Conservation (phyloP, 2,888 invertebrate genomes). For the Apoda limacodes region DNA sequence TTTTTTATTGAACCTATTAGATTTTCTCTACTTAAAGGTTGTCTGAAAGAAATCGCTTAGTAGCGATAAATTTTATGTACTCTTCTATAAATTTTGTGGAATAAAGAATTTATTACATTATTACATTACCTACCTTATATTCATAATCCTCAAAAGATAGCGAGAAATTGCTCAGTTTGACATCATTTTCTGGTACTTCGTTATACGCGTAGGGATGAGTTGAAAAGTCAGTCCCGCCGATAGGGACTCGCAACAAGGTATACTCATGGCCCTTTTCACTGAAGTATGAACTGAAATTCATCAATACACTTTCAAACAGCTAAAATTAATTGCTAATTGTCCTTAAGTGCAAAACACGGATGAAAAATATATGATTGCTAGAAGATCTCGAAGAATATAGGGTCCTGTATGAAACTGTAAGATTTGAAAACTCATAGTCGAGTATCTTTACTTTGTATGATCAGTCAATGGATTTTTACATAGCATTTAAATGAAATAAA, state of each 20-base stretch:
- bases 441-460: no score
- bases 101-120: not conserved
- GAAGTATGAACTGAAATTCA: constrained; percentile 76
- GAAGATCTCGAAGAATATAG: no score
- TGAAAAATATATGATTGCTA: no score
- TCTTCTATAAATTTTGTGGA: no score
- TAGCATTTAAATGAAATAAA: no score
- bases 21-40: no score
- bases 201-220: constrained; percentile 79
- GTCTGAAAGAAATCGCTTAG: no score
- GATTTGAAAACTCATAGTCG: no score
- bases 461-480: no score
- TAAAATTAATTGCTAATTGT: not conserved
- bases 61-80: no score
- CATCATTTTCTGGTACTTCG: constrained; percentile 61
- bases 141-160: constrained; percentile 73
- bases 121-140: constrained; percentile 65
- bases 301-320: constrained; percentile 11
- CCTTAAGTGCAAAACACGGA: not conserved
- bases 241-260: constrained; percentile 79
- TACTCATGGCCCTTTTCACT: constrained; percentile 76
- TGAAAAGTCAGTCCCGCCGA: constrained; percentile 87
- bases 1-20: not conserved
- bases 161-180: constrained; percentile 67
- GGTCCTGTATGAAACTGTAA: no score